Conservation (phyloP, 1,140 invertebrate species). For the Telenomus remus region DNA sequence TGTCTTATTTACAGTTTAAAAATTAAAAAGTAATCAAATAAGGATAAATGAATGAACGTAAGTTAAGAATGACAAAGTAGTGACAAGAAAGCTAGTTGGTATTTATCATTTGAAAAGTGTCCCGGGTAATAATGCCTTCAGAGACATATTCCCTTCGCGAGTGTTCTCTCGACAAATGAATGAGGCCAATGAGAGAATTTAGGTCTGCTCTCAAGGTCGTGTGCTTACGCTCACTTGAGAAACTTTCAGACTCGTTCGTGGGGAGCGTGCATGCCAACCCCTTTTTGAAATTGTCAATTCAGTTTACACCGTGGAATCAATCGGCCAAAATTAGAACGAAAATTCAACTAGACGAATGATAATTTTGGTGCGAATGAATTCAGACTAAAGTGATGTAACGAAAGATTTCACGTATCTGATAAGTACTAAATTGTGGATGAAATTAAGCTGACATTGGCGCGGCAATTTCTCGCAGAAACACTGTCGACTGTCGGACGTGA, state of each 20-base stretch:
- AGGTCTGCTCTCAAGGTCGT: constrained; percentile 53
- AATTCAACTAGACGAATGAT: too few relatives aligned
- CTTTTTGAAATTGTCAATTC: constrained; percentile 27
- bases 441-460: constrained; percentile 18
- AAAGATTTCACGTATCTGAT: constrained; percentile 12
- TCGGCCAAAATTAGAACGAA: too few relatives aligned
- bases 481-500: constrained; percentile 25
- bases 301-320: constrained; percentile 4
- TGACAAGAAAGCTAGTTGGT: not conserved
- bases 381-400: not conserved
- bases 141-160: constrained; percentile 32
- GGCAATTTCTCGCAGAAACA: constrained; percentile 39
- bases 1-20: too few relatives aligned
- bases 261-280: constrained; percentile 33
- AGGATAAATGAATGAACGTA: not conserved
- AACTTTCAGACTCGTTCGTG: constrained; percentile 49
- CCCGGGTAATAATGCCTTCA: constrained; percentile 6
- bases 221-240: constrained; percentile 42
- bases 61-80: not conserved
- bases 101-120: constrained; percentile 29
- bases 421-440: constrained; percentile 34
- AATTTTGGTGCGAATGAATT: too few relatives aligned
- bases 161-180: constrained; percentile 34
- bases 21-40: too few relatives aligned
- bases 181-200: constrained; percentile 54